Evolutionary conservation across 2,113 vertebrate species (phyloP), one percentile per base, ranked within the genome.

Genomic region (Oreocharis arfaki): DNA sequence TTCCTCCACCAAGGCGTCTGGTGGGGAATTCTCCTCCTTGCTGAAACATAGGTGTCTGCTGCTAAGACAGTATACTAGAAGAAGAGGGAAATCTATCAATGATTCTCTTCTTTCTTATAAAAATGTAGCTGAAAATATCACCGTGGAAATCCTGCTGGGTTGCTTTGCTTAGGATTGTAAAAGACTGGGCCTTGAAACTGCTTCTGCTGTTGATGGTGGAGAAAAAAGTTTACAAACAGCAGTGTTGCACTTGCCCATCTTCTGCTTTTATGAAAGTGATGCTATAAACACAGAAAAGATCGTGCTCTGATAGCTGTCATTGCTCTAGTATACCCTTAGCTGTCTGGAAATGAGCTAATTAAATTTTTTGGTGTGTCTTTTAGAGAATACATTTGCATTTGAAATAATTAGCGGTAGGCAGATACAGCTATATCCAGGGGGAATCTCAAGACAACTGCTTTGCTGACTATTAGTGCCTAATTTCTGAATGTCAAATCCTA

Each of bases 351-450:
- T 16, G 70, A 98, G 93, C 90, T 97, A 97, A 97, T 88, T 92
- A 97, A 97, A 84, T 92, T 97, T 97, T 98, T 95, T 97, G 92
- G 90, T 95, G 86, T 94, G 89, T 97, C 98, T 98, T 98, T 98
- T 97, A 98, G 98, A 97, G 96, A 98, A 97, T 97, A 97, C 95
- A 98, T 99, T 99, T 99, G 98, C 98, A 99, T 99, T 98, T 97
- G 96, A 98, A 97, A 98, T 99, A 99, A 99, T 99, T 99, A 99
- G 98, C 97, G 96, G 98, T 98, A 98, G 98, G 97, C 98, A 98
- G 98, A 98, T 98, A 97, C 98, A 97, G 97, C 97, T 97, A 97
- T 97, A 98, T 99, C 98, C 98, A 98, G 98, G 95, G 99, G 98
- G 98, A 98, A 97, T 98, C 98, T 98, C 97, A 90, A 98, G 98